Evolutionary conservation across 2,113 vertebrate species (phyloP), one percentile per base, ranked within the genome.

Genomic region (Pelobates fuscus): DNA sequence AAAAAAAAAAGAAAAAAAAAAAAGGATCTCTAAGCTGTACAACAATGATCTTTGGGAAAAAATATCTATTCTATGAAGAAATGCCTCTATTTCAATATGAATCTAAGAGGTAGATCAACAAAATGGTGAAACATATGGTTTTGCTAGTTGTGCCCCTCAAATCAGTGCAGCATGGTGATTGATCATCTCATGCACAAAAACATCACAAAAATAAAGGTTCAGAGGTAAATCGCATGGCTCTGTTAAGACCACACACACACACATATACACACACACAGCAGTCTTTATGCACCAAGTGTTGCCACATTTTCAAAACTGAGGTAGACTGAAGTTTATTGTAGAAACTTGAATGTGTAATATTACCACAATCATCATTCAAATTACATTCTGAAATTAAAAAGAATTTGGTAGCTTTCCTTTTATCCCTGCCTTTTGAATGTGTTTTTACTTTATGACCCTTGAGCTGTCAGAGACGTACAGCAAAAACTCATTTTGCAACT

Each of bases 31-130:
- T 96, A 91, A 87, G 80, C 86, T 91, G 89, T 91, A 94, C 84
- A 87, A 85, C 83, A 86, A 91, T 91, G 82, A 90, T 93, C 91
- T 90, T 89, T 86, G 85, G 85, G 86, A 88, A 89, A 89, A 37
- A 89, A 85, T 86, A 88, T 77, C 86, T 88, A 89, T 85, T 91
- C 88, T 84, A 84, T 93, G 91, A 89, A 95, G 89, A 93, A 94
- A 94, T 94, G 94, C 93, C 93, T 95, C 94, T 92, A 95, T 92
- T 94, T 94, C 88, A 93, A 94, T 90, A 92, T 84, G 81, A 89
- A 88, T 93, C 90, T 93, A 94, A 92, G 95, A 96, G 94, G 94
- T 95, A 97, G 94, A 95, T 95, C 87, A 94, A 89, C 88, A 93
- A 94, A 93, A 91, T 89, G 88, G 91, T 89, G 88, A 91, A 88